Evolutionary conservation across 2,888 invertebrate species (phyloP), one percentile per base, ranked within the genome.

Genomic region (Cotesia congregata): DNA sequence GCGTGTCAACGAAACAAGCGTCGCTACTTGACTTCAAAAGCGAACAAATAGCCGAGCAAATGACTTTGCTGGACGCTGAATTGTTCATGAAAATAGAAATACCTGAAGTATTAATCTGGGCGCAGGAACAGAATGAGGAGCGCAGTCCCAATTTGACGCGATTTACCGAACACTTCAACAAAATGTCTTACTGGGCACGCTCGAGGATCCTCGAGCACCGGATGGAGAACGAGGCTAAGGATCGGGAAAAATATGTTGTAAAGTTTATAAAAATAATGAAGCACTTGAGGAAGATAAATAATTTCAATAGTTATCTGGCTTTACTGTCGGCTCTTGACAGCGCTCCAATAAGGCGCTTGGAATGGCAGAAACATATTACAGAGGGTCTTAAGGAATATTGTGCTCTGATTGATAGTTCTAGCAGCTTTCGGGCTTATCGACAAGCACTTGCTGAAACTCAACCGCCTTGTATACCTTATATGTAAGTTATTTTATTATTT

Each of bases 191-290:
- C 87, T 98, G 98, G 98, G 98, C 98, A 64, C 92, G 99, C 75
- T 97, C 98, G 2, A 93, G 96, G 87, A 98, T 99, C 85, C 91
- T 99, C 73, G 95, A 96, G 83, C 95, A 96, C 89, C 82, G 88
- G 71, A 83, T 86, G 84, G 89, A 89, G 59, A 93, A 93, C 83
- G 98, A 98, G 86, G 95, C 96, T n/a, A 96, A 96, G 85, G 98
- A 99, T 85, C 93, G 99, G 50, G 99, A 99, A 90, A 95, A 95
- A 87, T 97, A 96, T 89, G 96, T 97, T 77, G 94, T 95, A 86
- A 98, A 98, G 88, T 98, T 98, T 90, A 95, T 99, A 78, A 99
- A 99, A 90, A 97, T 99, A 80, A 98, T 99, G 98, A 98, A 98
- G 91, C 96, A 98, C 88, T 91, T 99, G 81, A 93, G 98, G 78